Conservation (phyloP, 2,888 invertebrate genomes). For the Patella ulyssiponensis region DNA sequence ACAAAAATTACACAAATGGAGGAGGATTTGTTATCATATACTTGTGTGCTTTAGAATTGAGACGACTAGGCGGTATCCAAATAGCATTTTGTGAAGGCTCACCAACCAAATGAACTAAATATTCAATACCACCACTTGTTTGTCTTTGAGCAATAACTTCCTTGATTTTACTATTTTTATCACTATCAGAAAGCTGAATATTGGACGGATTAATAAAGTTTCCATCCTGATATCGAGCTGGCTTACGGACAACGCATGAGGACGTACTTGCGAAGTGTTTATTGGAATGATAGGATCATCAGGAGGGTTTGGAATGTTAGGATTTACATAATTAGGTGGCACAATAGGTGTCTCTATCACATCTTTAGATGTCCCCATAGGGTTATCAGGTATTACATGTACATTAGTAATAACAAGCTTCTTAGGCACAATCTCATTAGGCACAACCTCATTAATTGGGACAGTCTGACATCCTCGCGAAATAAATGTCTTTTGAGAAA, state of each 20-base stretch:
- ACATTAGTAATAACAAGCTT: too few relatives aligned
- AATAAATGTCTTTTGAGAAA: not conserved
- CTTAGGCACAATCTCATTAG: not conserved
- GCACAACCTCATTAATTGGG: not conserved
- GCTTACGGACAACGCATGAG: not conserved
- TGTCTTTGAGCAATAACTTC: slow-evolving; percentile 2
- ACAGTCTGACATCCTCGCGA: not conserved
- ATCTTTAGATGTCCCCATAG: not conserved
- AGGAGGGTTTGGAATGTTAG: not conserved
- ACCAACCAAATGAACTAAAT: not conserved
- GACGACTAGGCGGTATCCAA: not conserved
- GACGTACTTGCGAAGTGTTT: not conserved
- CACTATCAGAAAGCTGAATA: not conserved
- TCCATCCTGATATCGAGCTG: not conserved
- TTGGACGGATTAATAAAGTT: not conserved
- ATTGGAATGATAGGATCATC: not conserved
- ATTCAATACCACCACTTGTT: not conserved
- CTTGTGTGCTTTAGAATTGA: not conserved
- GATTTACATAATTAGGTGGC: too few relatives aligned
- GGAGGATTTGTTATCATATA: not conserved
- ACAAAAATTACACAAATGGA: too few relatives aligned
- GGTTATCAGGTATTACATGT: not conserved
- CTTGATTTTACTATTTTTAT: not conserved
- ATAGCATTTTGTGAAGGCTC: not conserved
- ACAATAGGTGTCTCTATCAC: not conserved